Evolutionary conservation across 2,113 vertebrate species (phyloP), one percentile per base, ranked within the genome.

Genomic region (Dicrurus megarhynchus): DNA sequence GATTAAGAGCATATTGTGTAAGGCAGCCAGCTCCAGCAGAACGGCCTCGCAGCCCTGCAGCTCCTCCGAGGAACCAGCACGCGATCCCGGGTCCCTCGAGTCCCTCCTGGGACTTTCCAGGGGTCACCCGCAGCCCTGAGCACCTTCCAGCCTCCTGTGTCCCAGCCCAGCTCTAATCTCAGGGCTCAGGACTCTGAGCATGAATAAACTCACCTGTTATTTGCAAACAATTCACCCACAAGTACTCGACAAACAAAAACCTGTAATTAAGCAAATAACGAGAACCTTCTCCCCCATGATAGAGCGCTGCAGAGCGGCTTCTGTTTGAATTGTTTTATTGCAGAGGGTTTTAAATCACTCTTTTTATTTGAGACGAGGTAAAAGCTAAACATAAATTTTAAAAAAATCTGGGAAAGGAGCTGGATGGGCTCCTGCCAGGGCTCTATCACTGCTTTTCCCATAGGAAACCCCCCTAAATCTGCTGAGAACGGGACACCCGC

Each of bases 141-240:
- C 83, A 84, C 67, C 76, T 81, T 90, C n/a, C 57, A 81, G n/a
- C 44, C 60, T 95, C 84, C 68, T 24, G 4, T 77, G 49, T 90
- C 64, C 86, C 71, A 93, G 17, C 81, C 68, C 81, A 52, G 86
- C 83, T 93, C 88, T 81, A 95, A 95, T 89, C 93, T 78, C 80
- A 68, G 76, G 30, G 55, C 61, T 78, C 49, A 49, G 87, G 44
- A 21, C 78, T 87, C 57, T 6, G 46, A 89, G 50, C 64, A 5
- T 57, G 93, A 90, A 89, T 57, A 91, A 94, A 89, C 91, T 90
- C 92, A 94, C 96, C 95, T 94, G 96, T 95, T 97, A 79, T 95
- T 96, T 96, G 95, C 97, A 87, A 90, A 90, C 78, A 89, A 81
- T 94, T 96, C 94, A 74, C 70, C 85, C 89, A 39, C 63, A 46